Base-by-base conservation (phyloP, 2,113 vertebrate genomes). In the Phalacrocorax carbo region DNA sequence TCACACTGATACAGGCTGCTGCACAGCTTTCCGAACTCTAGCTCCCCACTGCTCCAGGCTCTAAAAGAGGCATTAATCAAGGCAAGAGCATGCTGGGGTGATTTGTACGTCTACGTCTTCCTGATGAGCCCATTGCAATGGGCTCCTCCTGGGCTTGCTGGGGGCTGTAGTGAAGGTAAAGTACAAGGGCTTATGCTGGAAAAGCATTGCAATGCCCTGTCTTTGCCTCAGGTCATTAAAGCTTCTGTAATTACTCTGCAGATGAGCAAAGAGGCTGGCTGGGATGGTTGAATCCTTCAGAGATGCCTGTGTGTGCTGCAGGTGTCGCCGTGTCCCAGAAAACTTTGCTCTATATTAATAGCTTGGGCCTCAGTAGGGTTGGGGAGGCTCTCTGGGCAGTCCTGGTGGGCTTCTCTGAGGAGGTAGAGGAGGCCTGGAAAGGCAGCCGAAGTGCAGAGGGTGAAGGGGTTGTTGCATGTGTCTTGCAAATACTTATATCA, bases 371-470 rank as follows among this genome's bases (percentile, higher is more conserved):
- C 15, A 5, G 23, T 23, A 52, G 14, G 21, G 10, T 15, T 61
- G 62, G 23, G 44, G 68, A 42, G 20, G 30, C 10, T 61, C n/a
- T 58, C 52, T 26, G 22, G n/a, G 23, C 36, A 34, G 40, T 21
- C 42, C 78, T 81, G 44, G 46, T 60, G 34, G 60, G 26, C 57
- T 82, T 86, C 49, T 9, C 32, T 2, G 2, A 23, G 40, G n/a
- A 42, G 30, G 6, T 13, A 2, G 25, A 22, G 65, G 76, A 80
- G 52, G 48, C 15, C 34, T 52, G 49, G 44, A 30, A 69, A 51
- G 32, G 61, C 42, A 72, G 21, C 5, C 13, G 12, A 0, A 1
- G 23, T 44, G 30, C 3, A 4, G n/a, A 71, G 23, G 10, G 4
- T 32, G 46, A 78, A 90, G 29, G 30, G 7, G 13, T 27, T 48